These are phyloP conservation scores for Cataglyphis albicans DNA, from an alignment of 2,888 invertebrate genomes.

Conservation along the genomic window DNA sequence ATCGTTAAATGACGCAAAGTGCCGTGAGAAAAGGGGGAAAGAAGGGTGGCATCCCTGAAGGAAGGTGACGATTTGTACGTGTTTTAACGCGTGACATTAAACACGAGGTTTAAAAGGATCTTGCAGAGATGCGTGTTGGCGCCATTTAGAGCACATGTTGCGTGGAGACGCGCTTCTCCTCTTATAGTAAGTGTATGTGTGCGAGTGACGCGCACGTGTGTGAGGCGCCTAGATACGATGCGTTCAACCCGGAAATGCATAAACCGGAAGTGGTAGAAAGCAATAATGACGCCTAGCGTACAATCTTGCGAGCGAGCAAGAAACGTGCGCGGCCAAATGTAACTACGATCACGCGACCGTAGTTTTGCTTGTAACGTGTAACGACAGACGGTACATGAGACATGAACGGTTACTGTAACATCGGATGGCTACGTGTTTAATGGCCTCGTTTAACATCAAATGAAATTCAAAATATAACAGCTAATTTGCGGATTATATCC, in stretches of 20 bases:
- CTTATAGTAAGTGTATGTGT: slow-evolving; percentile 62
- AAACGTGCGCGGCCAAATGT: background rate
- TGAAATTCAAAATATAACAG: background rate
- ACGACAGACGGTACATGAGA: slow-evolving; percentile 4
- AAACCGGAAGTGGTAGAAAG: slow-evolving; percentile 60
- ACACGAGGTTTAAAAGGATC: slow-evolving; percentile 68
- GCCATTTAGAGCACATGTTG: slow-evolving; percentile 51
- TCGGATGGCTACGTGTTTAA: background rate
- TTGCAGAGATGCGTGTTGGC: slow-evolving; percentile 70
- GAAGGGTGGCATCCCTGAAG: background rate
- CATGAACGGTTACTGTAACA: background rate
- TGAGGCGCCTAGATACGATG: background rate
- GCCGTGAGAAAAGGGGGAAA: background rate
- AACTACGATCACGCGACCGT: background rate
- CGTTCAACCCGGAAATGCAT: slow-evolving; percentile 53
- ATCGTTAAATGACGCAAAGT: background rate
- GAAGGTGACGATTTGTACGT: background rate
- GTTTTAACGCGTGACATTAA: slow-evolving; percentile 10
- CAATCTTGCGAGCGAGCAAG: background rate
- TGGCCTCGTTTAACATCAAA: background rate
- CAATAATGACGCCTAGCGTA: background rate
- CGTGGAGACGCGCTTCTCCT: slow-evolving; percentile 41
- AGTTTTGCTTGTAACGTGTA: background rate
- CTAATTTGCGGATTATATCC: background rate
- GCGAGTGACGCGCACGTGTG: background rate